These are phyloP conservation scores for Lithobates pipiens DNA, from an alignment of 2,797 vertebrate species.

Conservation along the genomic window DNA sequence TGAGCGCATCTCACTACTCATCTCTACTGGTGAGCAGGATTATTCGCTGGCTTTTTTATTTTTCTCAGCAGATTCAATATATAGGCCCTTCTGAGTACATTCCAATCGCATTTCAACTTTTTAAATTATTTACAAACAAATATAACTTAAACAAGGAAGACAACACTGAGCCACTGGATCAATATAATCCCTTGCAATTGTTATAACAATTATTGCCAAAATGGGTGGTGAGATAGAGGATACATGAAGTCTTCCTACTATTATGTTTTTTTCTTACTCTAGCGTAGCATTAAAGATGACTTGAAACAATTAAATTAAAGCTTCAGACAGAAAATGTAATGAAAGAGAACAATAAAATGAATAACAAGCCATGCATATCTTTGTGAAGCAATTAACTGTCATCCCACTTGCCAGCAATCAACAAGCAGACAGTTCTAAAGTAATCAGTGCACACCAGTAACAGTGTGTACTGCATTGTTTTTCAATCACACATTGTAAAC, in stretches of 20 bases:
- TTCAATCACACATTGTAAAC: not conserved
- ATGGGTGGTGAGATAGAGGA: not conserved
- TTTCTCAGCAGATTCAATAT: no score
- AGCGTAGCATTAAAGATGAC: not conserved
- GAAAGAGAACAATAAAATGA: not conserved
- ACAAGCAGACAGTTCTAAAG: not conserved
- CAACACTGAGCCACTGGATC: not conserved
- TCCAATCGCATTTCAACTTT: not conserved
- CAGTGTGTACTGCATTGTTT: not conserved
- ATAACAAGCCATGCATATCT: not conserved
- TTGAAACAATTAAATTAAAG: not conserved
- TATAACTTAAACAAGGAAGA: not conserved
- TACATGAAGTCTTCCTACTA: not conserved
- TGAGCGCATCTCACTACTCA: no score
- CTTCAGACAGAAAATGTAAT: not conserved
- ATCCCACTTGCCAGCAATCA: not conserved
- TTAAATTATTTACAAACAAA: not conserved
- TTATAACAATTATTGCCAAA: not conserved
- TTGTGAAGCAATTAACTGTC: not conserved
- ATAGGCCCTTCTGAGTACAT: no score
- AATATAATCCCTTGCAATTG: not conserved
- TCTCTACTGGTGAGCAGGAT: no score
- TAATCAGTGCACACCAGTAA: not conserved
- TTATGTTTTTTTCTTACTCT: not conserved
- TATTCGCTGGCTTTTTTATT: no score